These are phyloP conservation scores for Helicolenus hilgendorfi DNA, from an alignment of 2,797 vertebrate species.

Conservation along the genomic window DNA sequence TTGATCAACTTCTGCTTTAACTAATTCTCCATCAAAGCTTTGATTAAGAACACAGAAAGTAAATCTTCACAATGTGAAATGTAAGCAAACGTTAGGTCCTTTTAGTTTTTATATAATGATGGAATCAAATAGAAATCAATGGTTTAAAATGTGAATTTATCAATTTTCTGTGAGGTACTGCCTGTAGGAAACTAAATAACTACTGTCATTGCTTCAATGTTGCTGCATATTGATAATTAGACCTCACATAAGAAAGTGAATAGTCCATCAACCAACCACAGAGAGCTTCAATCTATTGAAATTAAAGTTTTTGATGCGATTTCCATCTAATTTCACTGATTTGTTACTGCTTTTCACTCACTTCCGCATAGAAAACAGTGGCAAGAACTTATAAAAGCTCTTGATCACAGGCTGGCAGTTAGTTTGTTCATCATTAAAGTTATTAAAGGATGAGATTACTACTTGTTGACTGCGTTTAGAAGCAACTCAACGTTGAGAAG, in stretches of 20 bases:
- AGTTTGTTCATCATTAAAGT: neutral
- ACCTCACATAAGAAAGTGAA: neutral
- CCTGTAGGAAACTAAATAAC: no score
- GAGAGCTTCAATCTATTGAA: neutral
- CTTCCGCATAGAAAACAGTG: slow-evolving; percentile 58
- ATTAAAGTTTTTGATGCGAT: neutral
- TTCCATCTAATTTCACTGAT: neutral
- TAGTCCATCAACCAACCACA: neutral
- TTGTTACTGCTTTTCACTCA: slow-evolving; percentile 16
- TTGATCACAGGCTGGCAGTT: accelerated
- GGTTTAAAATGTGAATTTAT: neutral
- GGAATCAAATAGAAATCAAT: neutral
- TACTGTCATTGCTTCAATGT: no score
- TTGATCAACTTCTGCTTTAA: neutral
- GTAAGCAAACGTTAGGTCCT: neutral
- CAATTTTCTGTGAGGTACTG: no score
- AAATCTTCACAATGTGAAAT: neutral
- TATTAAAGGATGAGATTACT: accelerated
- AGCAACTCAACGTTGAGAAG: neutral
- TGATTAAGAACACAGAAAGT: neutral
- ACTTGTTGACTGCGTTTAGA: neutral
- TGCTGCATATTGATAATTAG: neutral
- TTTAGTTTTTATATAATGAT: neutral
- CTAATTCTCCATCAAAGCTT: neutral
- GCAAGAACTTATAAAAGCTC: neutral